phyloP scores from a whole-genome alignment of 2,888 invertebrate genomes.

The Synanthedon andrenaeformis region DNA sequence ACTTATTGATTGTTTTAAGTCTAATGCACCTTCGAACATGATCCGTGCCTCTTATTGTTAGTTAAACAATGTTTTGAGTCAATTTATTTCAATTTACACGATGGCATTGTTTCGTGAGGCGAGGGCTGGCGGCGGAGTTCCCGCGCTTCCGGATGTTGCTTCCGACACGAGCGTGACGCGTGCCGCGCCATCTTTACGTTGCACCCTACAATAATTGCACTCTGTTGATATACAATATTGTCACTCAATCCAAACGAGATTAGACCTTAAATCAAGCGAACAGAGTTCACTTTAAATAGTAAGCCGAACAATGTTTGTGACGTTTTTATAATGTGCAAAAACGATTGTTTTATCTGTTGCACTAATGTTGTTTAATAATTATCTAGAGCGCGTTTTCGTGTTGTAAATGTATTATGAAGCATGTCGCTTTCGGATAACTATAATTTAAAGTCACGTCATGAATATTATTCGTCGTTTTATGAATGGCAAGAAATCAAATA shows the following conservation, averaged over 20 bases:
- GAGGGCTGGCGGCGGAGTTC: constrained; percentile 51
- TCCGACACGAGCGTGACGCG: constrained; percentile 61
- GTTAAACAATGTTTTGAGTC: constrained; percentile 48
- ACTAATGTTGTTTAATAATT: constrained; percentile 64
- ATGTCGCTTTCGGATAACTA: constrained; percentile 34
- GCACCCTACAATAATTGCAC: constrained; percentile 51
- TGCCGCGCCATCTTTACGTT: constrained; percentile 62
- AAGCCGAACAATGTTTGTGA: background rate
- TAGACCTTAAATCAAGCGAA: constrained; percentile 8
- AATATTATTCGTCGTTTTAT: constrained; percentile 2
- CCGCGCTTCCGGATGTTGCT: constrained; percentile 53
- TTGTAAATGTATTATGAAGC: constrained; percentile 35
- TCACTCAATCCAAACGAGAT: constrained; percentile 6
- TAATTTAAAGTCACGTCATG: constrained; percentile 42
- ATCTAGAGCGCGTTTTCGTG: constrained; percentile 49
- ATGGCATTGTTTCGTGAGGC: constrained; percentile 48
- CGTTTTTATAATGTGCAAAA: background rate
- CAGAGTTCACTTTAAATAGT: constrained; percentile 10
- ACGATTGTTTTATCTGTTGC: constrained; percentile 56
- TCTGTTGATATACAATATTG: constrained; percentile 37
- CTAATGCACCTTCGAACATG: constrained; percentile 23
- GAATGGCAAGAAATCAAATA: background rate
- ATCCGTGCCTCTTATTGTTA: constrained; percentile 34
- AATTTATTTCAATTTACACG: constrained; percentile 69
- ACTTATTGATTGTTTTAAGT: constrained; percentile 4